Percentiles rank a stretch among this genome's conserved stretches.
phyloP scores from a whole-genome alignment of 2,888 invertebrate species.

The Deroplatys truncata region DNA sequence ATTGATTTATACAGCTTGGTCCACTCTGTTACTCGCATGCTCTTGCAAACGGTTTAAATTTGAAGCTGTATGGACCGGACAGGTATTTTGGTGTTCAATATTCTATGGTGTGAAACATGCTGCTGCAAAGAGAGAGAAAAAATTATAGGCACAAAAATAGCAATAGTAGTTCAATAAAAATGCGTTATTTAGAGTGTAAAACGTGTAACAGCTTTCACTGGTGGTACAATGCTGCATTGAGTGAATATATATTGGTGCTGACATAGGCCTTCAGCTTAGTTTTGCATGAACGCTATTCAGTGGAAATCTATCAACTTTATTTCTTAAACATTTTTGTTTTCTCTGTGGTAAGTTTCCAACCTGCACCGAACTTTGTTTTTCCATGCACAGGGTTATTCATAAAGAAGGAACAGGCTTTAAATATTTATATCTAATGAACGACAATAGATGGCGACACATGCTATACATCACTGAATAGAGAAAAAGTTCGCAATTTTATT shows the following conservation, averaged over 20 bases:
- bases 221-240: background rate
- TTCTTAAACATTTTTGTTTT: no score
- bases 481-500: no score
- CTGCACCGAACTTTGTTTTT: no score
- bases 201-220: background rate
- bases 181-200: background rate
- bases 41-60: background rate
- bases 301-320: no score
- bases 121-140: background rate
- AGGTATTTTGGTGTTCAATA: background rate
- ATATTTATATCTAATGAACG: no score
- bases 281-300: no score
- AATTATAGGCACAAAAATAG: background rate
- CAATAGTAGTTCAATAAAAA: background rate
- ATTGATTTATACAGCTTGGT: background rate
- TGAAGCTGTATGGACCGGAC: background rate
- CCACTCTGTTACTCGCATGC: background rate
- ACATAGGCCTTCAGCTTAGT: no score
- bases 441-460: no score
- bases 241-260: background rate
- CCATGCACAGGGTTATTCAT: no score
- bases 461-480: no score
- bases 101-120: background rate
- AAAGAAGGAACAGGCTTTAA: no score
- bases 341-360: no score